Evolutionary conservation across 2,797 vertebrate genomes (phyloP).

Genomic region (Alca torda): DNA sequence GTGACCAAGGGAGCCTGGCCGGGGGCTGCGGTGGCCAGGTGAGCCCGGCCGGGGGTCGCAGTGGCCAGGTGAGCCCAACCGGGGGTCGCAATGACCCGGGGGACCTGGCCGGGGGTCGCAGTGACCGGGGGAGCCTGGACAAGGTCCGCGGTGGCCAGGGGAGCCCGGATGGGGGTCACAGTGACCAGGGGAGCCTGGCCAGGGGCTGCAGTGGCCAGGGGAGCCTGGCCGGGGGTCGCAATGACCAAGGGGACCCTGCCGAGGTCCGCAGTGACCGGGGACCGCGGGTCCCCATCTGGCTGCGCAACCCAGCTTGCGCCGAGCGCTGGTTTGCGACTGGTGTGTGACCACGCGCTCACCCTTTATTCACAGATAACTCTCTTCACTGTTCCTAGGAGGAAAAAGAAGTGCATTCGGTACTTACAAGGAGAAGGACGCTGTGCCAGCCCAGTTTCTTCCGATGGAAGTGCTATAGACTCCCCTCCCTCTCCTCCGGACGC

Average conservation of each 20-base stretch:
- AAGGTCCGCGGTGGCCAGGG: no score
- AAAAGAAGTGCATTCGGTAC: constrained; percentile 99
- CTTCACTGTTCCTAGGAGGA: constrained; percentile 98
- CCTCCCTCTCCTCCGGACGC: constrained; percentile 81
- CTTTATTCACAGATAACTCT: constrained; percentile 95
- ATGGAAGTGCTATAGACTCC: constrained; percentile 98
- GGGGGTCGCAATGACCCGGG: no score
- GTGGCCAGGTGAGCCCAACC: no score
- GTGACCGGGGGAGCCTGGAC: no score
- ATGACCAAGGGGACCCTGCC: no score
- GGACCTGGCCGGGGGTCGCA: no score
- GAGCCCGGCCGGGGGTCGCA: no score
- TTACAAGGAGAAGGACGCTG: constrained; percentile 96
- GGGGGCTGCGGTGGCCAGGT: no score
- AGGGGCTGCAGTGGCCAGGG: no score
- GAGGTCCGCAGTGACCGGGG: no score
- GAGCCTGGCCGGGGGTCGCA: not conserved
- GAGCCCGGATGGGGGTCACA: no score
- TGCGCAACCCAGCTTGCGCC: not conserved
- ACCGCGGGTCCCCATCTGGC: not conserved
- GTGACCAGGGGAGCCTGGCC: not conserved
- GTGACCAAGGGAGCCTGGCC: not conserved
- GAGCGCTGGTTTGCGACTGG: not conserved
- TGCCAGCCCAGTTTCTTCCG: constrained; percentile 96
- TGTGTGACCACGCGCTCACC: constrained; percentile 84